Evolutionary conservation across 2,888 invertebrate species (phyloP), one percentile per base, ranked within the genome.

Genomic region (Dasypogon diadema): DNA sequence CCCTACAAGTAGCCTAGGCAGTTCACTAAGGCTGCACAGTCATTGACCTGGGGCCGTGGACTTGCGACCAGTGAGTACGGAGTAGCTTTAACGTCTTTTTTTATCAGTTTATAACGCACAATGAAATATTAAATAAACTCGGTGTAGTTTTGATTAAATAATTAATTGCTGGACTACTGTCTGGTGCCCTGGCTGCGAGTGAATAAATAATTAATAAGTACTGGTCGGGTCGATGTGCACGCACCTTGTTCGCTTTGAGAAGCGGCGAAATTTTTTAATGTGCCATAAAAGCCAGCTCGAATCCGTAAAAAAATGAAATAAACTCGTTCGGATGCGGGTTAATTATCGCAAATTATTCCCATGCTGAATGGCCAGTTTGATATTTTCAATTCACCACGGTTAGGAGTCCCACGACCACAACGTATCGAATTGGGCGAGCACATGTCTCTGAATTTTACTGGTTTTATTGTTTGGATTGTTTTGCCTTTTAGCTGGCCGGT

Each of bases 121-220:
- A 65, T 48, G 65, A 65, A 48, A 65, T 42, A 63, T 63, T 63
- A 42, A 65, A 5, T n/a, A 65, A 65, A 48, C 42, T n/a, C 65
- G 46, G 65, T 65, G 65, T 65, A 65, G 24, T 65, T 65, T 65
- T 65, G 65, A 65, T 65, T 65, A 65, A 65, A 65, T 65, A 22
- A 65, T 65, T 48, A 65, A 65, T 65, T 65, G 48, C 22, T 18
- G 46, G 65, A 48, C 65, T 65, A 46, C 22, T 46, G 46, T 65
- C 65, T 16, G 10, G 12, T 63, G 6, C 30, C 10, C 63, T 48
- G 18, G 48, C 65, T 5, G 65, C n/a, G 63, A 42, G 37, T 46
- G 65, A 65, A 65, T 65, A 65, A 46, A 37, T 65, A 65, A 65
- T 65, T 48, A 46, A 48, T 65, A 65, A 65, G 42, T 12, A 37